Conservation (phyloP, 2,113 vertebrate species). For the Copsychus sechellarum region DNA sequence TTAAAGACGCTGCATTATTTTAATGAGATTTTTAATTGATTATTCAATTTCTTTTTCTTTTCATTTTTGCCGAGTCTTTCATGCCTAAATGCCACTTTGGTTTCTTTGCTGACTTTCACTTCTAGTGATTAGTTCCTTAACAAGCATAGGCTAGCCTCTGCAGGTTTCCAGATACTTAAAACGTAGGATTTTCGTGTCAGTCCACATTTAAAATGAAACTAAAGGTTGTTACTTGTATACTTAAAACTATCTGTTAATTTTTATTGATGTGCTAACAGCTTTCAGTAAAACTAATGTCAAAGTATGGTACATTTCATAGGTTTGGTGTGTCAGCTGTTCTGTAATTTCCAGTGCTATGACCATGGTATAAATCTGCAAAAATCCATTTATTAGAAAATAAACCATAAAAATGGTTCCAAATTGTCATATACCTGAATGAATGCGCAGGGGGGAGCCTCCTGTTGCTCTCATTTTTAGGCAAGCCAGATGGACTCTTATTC, state of each 20-base stretch:
- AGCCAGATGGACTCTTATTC: slow-evolving; percentile 16
- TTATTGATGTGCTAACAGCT: neutral
- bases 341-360: neutral
- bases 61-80: neutral
- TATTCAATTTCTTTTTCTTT: neutral
- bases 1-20: neutral
- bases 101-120: slow-evolving; percentile 22
- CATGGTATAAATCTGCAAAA: slow-evolving; percentile 12
- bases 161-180: neutral
- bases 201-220: neutral
- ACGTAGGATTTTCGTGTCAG: neutral
- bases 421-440: neutral
- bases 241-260: slow-evolving; percentile 3
- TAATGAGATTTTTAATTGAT: neutral
- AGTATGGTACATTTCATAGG: neutral
- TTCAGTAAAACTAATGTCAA: neutral
- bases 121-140: neutral
- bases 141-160: neutral
- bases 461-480: neutral
- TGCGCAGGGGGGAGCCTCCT: neutral
- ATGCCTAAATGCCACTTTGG: neutral
- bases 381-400: slow-evolving; percentile 39
- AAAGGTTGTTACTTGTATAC: neutral
- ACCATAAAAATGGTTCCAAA: neutral
- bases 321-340: slow-evolving; percentile 8